These are phyloP conservation scores for Zoanthus sociatus DNA, from an alignment of 92 coral and sea anemone genomes.

Conservation along the genomic window DNA sequence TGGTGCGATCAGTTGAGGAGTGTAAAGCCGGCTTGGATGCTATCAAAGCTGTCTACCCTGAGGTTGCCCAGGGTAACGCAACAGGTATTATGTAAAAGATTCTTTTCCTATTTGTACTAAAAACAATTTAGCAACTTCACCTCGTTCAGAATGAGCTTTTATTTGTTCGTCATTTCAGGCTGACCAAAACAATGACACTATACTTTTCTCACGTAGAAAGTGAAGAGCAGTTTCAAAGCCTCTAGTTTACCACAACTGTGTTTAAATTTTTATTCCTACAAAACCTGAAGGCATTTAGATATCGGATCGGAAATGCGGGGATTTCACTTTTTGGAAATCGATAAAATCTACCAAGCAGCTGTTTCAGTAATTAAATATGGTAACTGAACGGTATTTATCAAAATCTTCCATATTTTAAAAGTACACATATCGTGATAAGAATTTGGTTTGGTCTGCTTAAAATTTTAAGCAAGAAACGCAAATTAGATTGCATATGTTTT, in stretches of 20 bases:
- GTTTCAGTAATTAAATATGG: background rate
- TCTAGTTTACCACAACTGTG: background rate
- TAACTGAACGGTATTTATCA: conserved; percentile 3
- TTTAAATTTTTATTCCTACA: background rate
- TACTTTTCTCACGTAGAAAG: background rate
- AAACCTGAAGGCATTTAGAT: background rate
- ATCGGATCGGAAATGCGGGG: background rate
- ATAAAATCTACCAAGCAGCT: conserved; percentile 19
- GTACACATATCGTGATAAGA: background rate
- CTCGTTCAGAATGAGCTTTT: background rate
- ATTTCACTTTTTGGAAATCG: background rate
- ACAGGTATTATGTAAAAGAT: background rate
- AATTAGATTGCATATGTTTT: background rate
- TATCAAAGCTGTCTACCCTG: conserved; percentile 59
- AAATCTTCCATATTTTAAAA: background rate
- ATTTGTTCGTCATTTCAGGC: background rate
- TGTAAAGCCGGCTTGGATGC: conserved; percentile 84
- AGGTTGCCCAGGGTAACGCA: conserved; percentile 28
- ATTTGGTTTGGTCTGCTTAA: background rate
- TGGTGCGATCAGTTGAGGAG: conserved; percentile 89
- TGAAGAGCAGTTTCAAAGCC: too few species aligned
- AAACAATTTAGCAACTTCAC: background rate
- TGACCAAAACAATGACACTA: background rate
- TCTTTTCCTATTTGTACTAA: background rate
- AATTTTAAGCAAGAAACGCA: background rate